These are phyloP conservation scores for Arvicola amphibius DNA, from an alignment of 2,797 vertebrate species.

Conservation along the genomic window DNA sequence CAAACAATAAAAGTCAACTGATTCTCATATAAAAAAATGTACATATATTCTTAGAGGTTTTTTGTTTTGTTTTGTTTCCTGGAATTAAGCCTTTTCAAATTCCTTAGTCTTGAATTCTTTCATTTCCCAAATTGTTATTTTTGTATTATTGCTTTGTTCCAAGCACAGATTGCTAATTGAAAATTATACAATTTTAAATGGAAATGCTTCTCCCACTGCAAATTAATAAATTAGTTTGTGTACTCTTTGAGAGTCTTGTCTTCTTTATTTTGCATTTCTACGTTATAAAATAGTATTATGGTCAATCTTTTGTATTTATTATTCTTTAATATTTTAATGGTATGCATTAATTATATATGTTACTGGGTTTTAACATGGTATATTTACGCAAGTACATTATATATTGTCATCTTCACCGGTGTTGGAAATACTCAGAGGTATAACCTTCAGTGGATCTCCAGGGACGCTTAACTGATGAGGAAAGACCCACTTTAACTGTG, in stretches of 20 bases:
- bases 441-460: neutral
- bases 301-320: neutral
- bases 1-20: neutral
- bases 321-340: neutral
- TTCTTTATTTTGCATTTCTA: neutral
- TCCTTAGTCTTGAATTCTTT: neutral
- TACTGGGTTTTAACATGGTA: neutral
- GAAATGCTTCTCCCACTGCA: neutral
- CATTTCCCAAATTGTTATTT: neutral
- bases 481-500: neutral
- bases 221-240: neutral
- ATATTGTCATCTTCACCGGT: neutral
- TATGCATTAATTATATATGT: neutral
- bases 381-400: neutral
- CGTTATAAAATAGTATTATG: neutral
- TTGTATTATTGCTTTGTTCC: neutral
- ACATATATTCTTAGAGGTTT: too few relatives aligned
- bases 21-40: neutral
- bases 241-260: neutral
- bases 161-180: neutral
- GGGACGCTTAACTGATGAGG: neutral
- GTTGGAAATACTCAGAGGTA: too few relatives aligned
- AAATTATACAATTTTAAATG: neutral
- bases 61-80: neutral
- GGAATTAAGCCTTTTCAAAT: neutral